These are phyloP conservation scores for Chamaea fasciata DNA, from an alignment of 2,113 vertebrate species.

Conservation along the genomic window DNA sequence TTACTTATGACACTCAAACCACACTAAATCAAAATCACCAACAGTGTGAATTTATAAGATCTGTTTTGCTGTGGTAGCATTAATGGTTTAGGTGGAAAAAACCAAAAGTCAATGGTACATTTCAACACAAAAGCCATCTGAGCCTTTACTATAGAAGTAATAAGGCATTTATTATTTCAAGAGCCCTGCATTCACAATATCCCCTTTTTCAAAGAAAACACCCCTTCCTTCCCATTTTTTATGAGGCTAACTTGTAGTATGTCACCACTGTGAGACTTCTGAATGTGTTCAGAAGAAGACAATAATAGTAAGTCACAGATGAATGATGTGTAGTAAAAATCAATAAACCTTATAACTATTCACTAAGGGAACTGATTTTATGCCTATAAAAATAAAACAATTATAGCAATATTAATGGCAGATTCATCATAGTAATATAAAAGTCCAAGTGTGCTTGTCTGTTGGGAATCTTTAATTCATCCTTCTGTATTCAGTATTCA, in stretches of 20 bases:
- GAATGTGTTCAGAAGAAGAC: slow-evolving; percentile 63
- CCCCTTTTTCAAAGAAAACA: slow-evolving; percentile 62
- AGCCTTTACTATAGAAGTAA: slow-evolving; percentile 60
- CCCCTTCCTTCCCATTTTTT: slow-evolving; percentile 52
- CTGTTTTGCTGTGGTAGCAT: slow-evolving; percentile 1
- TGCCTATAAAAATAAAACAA: slow-evolving; percentile 77
- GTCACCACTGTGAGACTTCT: slow-evolving; percentile 61
- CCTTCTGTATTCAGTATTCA: slow-evolving; percentile 53
- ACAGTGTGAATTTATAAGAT: background rate
- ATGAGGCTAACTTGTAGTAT: slow-evolving; percentile 64
- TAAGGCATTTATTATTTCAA: slow-evolving; percentile 59
- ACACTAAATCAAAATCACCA: slow-evolving; percentile 27
- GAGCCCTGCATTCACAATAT: slow-evolving; percentile 59
- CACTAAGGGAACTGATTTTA: slow-evolving; percentile 73
- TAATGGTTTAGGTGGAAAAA: background rate
- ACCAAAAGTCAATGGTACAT: background rate
- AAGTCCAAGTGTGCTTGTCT: slow-evolving; percentile 71
- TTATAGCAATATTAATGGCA: slow-evolving; percentile 73
- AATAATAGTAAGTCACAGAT: slow-evolving; percentile 68
- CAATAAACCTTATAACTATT: slow-evolving; percentile 78
- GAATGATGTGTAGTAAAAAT: slow-evolving; percentile 76
- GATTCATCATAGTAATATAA: slow-evolving; percentile 74
- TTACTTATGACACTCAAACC: background rate
- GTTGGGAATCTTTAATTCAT: slow-evolving; percentile 73
- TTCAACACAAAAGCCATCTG: slow-evolving; percentile 64